A percentile compares a stretch with the other conserved stretches of the same genome.
Conservation (phyloP, 2,113 vertebrate species). For the Mohoua ochrocephala region DNA sequence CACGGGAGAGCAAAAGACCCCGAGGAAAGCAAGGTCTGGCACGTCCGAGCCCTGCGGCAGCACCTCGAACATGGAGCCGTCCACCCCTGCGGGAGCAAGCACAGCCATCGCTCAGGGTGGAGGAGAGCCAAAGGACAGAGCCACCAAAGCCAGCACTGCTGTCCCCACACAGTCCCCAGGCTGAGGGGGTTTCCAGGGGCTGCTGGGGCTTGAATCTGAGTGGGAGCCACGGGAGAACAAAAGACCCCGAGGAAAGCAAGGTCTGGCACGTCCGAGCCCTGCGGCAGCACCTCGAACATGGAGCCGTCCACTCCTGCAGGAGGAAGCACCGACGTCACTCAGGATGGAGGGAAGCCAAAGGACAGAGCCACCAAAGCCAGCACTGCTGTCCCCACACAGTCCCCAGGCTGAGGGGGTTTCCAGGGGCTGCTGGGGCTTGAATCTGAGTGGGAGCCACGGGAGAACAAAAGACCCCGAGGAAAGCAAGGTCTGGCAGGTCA, state of each 20-base stretch:
- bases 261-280: background rate
- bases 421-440: too few relatives aligned
- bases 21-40: background rate
- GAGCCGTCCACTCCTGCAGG: too few relatives aligned
- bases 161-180: background rate
- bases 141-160: background rate
- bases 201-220: too few relatives aligned
- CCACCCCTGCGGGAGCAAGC: too few relatives aligned
- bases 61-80: too few relatives aligned
- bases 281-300: background rate
- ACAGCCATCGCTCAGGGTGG: background rate
- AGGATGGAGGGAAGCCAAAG: background rate
- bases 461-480: too few relatives aligned
- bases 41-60: rapidly evolving
- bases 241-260: too few relatives aligned
- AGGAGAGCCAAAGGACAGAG: background rate
- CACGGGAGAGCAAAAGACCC: background rate
- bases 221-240: too few relatives aligned
- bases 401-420: background rate
- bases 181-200: background rate
- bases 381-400: background rate
- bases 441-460: too few relatives aligned
- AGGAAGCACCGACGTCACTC: background rate
- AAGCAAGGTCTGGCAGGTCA: too few relatives aligned
- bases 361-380: background rate